phyloP scores from a whole-genome alignment of 2,797 vertebrate species.

The Chaenodraco wilsoni region DNA sequence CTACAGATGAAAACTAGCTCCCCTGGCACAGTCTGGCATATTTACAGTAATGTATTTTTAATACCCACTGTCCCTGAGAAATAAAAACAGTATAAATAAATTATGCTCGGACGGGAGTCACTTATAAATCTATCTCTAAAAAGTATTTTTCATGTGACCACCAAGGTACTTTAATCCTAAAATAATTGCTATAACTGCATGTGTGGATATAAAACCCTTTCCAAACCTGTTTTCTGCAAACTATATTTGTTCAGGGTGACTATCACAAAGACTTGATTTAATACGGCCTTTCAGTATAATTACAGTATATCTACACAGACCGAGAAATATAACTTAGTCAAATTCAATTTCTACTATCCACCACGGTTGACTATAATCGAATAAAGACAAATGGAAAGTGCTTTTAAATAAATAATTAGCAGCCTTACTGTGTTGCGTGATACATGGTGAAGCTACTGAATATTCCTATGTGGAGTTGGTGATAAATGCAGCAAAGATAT shows the following conservation, averaged over 20 bases:
- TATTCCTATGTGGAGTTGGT: not conserved
- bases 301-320: not conserved
- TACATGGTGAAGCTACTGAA: not conserved
- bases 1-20: not conserved
- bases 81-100: not conserved
- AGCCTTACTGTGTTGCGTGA: not conserved
- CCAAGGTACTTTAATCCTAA: too few relatives aligned
- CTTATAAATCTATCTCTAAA: too few relatives aligned
- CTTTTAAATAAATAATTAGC: conserved; percentile 3
- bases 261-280: not conserved
- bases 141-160: too few relatives aligned
- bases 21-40: not conserved
- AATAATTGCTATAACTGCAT: too few relatives aligned
- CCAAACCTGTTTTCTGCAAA: not conserved
- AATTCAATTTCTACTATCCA: not conserved
- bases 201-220: too few relatives aligned
- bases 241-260: too few relatives aligned
- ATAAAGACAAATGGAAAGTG: not conserved
- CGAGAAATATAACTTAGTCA: not conserved
- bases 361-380: not conserved
- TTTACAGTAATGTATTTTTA: not conserved
- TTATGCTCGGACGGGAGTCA: too few relatives aligned
- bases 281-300: not conserved
- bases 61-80: not conserved
- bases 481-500: not conserved